Percentiles rank a stretch among this genome's conserved stretches.
These are phyloP conservation scores for Chelidonichthys spinosus DNA, from an alignment of 2,797 vertebrate genomes.

Conservation along the genomic window DNA sequence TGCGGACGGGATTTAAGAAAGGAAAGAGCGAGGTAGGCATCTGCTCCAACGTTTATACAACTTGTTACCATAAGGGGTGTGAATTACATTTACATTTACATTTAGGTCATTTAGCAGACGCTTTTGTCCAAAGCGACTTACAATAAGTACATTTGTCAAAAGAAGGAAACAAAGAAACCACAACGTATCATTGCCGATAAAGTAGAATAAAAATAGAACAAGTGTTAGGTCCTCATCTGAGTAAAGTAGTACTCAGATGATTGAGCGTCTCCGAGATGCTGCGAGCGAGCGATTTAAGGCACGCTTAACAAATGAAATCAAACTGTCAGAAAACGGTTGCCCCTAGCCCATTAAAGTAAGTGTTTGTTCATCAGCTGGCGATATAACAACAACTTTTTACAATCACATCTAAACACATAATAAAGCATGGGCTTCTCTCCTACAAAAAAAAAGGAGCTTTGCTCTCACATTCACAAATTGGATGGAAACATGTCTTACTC, in stretches of 20 bases:
- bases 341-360: constrained; percentile 68
- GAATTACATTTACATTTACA: too few species aligned
- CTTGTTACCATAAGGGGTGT: constrained; percentile 73
- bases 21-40: constrained; percentile 64
- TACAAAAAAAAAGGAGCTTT: constrained; percentile 22
- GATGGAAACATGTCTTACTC: constrained; percentile 60
- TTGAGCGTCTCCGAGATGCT: constrained; percentile 49
- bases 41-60: constrained; percentile 74
- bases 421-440: constrained; percentile 52
- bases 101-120: too few species aligned
- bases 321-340: constrained; percentile 72
- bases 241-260: too few species aligned
- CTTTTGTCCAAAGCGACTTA: too few species aligned
- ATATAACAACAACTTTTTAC: constrained; percentile 67
- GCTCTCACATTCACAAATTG: constrained; percentile 47
- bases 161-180: too few species aligned
- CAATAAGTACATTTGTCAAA: too few species aligned
- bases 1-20: constrained; percentile 59
- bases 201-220: too few species aligned
- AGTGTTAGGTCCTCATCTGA: too few species aligned
- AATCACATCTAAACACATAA: constrained; percentile 71
- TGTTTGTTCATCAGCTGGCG: constrained; percentile 70
- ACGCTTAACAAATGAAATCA: constrained; percentile 77
- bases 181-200: too few species aligned
- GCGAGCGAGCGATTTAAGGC: constrained; percentile 73